These are phyloP conservation scores for Notodonta ziczac DNA, from an alignment of 2,888 invertebrate genomes.

Conservation along the genomic window DNA sequence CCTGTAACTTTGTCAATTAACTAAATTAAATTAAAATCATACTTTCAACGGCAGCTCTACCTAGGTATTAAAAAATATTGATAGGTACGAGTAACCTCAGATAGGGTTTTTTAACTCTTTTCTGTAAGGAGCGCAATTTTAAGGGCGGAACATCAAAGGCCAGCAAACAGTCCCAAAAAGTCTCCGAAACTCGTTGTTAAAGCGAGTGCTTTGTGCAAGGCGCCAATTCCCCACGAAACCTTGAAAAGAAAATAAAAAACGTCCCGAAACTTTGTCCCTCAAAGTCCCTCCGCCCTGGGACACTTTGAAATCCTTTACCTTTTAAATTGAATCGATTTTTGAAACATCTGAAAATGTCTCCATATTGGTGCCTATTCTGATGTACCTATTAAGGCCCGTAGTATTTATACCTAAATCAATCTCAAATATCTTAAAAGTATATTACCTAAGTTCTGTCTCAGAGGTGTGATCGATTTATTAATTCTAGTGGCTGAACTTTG, in stretches of 20 bases:
- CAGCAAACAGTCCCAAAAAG: conserved; percentile 51
- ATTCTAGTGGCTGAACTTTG: too few relatives aligned
- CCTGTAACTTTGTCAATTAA: too few relatives aligned
- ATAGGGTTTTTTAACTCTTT: background rate
- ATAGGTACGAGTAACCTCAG: too few relatives aligned
- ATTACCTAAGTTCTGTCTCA: too few relatives aligned
- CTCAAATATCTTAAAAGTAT: too few relatives aligned
- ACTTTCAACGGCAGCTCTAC: too few relatives aligned
- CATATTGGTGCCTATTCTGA: background rate
- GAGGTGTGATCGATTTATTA: too few relatives aligned
- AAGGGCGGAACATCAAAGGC: conserved; percentile 57
- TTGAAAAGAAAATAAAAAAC: conserved; percentile 45
- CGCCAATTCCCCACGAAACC: conserved; percentile 49
- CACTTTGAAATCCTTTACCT: background rate
- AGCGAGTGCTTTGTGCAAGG: conserved; percentile 51
- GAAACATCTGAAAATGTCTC: background rate
- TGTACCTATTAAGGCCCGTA: too few relatives aligned
- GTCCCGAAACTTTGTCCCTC: conserved; percentile 45
- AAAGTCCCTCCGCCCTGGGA: conserved; percentile 10
- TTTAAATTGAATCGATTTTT: background rate
- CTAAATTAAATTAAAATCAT: too few relatives aligned
- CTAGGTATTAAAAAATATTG: too few relatives aligned
- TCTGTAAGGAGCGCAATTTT: background rate
- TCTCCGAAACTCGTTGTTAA: conserved; percentile 43
- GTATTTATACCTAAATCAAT: too few relatives aligned